A percentile compares a stretch with the other conserved stretches of the same genome.
Evolutionary conservation across 2,888 invertebrate genomes (phyloP).

Genomic region (Brachyptera putata): DNA sequence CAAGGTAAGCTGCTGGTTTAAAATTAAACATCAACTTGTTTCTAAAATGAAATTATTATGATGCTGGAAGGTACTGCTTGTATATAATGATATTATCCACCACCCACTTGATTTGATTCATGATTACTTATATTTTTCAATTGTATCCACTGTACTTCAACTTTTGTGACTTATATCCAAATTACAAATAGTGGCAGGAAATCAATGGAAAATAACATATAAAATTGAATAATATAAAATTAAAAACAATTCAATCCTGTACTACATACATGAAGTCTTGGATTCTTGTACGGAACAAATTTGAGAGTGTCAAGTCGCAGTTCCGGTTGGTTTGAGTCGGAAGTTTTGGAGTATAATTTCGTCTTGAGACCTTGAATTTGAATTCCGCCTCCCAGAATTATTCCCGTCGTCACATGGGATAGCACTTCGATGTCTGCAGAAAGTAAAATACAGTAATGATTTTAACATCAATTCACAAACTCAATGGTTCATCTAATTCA

Average conservation of each 20-base stretch:
- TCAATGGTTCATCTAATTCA: too few relatives aligned
- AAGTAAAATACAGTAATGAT: neutral
- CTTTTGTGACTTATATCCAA: too few relatives aligned
- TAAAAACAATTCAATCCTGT: neutral
- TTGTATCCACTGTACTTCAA: too few relatives aligned
- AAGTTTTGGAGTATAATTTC: neutral
- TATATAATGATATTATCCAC: too few relatives aligned
- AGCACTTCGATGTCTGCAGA: neutral
- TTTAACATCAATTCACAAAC: too few relatives aligned
- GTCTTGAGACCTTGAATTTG: conserved; percentile 2
- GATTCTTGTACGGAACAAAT: conserved; percentile 3
- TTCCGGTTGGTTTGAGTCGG: neutral
- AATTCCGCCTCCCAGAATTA: conserved; percentile 6
- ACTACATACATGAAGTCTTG: neutral
- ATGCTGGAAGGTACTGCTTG: too few relatives aligned
- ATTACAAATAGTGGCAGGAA: too few relatives aligned
- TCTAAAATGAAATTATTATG: too few relatives aligned
- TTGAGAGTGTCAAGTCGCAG: neutral
- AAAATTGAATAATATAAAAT: neutral
- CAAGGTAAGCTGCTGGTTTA: too few relatives aligned
- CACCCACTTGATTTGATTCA: too few relatives aligned
- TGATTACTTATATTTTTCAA: too few relatives aligned
- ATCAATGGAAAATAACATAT: neutral
- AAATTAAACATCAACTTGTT: too few relatives aligned
- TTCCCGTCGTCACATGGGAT: neutral